Percentiles rank a stretch among this genome's conserved stretches.
Evolutionary conservation across 2,888 invertebrate genomes (phyloP).

Genomic region (Limenitis camilla): DNA sequence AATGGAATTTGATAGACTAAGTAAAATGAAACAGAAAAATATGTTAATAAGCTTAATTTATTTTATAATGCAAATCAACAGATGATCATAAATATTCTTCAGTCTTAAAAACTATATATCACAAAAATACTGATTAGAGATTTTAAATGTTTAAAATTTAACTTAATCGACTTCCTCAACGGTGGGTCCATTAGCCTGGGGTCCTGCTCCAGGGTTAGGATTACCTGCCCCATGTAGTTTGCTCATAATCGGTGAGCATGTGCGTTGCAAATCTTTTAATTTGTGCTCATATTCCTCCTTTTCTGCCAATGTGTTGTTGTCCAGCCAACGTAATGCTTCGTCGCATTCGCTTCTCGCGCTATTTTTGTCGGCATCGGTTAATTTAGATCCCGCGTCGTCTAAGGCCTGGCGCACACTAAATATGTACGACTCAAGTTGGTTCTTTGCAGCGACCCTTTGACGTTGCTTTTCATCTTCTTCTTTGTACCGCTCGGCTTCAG

Average conservation of each 20-base stretch:
- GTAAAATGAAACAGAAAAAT: slow-evolving; percentile 4
- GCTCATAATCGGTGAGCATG: slow-evolving; percentile 75
- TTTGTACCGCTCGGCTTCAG: slow-evolving; percentile 82
- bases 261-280: slow-evolving; percentile 74
- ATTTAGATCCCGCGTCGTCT: slow-evolving; percentile 76
- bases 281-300: slow-evolving; percentile 78
- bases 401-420: slow-evolving; percentile 81
- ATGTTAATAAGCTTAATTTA: slow-evolving; percentile 3
- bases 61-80: slow-evolving; percentile 5
- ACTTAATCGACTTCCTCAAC: slow-evolving; percentile 52
- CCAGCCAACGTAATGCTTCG: slow-evolving; percentile 81
- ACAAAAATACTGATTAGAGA: slow-evolving; percentile 1
- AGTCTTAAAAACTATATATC: slow-evolving; percentile 28
- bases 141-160: slow-evolving; percentile 4
- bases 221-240: slow-evolving; percentile 61
- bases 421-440: slow-evolving; percentile 81
- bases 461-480: slow-evolving; percentile 82
- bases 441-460: slow-evolving; percentile 80
- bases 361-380: slow-evolving; percentile 77
- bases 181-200: slow-evolving; percentile 41
- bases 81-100: slow-evolving; percentile 26
- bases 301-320: slow-evolving; percentile 78
- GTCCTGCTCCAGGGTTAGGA: slow-evolving; percentile 22
- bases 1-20: no score
- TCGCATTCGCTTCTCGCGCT: slow-evolving; percentile 67